Percentiles rank a stretch among this genome's conserved stretches.
phyloP scores from a whole-genome alignment of 2,113 vertebrate genomes.

The Nematolebias whitei region DNA sequence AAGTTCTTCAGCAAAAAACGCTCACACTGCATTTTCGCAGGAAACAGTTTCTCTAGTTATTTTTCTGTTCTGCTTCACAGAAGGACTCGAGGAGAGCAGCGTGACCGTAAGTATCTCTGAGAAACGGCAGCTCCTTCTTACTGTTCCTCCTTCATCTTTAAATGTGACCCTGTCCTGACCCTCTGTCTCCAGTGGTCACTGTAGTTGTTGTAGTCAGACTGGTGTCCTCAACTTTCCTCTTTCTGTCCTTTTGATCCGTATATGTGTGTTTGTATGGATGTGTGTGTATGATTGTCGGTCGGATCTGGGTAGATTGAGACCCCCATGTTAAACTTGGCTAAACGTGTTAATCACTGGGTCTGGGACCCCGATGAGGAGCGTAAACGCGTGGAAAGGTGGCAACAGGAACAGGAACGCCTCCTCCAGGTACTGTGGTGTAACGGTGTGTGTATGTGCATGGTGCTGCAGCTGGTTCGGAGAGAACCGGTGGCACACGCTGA shows the following conservation, averaged over 20 bases:
- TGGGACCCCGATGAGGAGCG: conserved; percentile 98
- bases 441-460: conserved; percentile 46
- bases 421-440: conserved; percentile 87
- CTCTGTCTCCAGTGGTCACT: conserved; percentile 61
- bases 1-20: no score
- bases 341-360: conserved; percentile 93
- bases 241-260: conserved; percentile 65
- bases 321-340: conserved; percentile 83
- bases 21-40: no score
- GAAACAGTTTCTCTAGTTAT: no score
- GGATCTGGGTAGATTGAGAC: conserved; percentile 80
- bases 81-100: conserved; percentile 73
- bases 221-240: conserved; percentile 75
- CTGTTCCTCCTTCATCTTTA: conserved; percentile 57
- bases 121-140: conserved; percentile 3
- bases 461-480: no score
- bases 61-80: conserved; percentile 51
- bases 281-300: conserved; percentile 40
- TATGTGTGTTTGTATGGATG: conserved; percentile 40
- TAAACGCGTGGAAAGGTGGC: conserved; percentile 94
- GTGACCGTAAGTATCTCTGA: conserved; percentile 73
- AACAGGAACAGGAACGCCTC: conserved; percentile 93
- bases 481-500: conserved; percentile 17
- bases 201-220: conserved; percentile 59
- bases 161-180: conserved; percentile 64